Evolutionary conservation across 2,888 invertebrate genomes (phyloP).

Genomic region (Zhengitettix transpicula): DNA sequence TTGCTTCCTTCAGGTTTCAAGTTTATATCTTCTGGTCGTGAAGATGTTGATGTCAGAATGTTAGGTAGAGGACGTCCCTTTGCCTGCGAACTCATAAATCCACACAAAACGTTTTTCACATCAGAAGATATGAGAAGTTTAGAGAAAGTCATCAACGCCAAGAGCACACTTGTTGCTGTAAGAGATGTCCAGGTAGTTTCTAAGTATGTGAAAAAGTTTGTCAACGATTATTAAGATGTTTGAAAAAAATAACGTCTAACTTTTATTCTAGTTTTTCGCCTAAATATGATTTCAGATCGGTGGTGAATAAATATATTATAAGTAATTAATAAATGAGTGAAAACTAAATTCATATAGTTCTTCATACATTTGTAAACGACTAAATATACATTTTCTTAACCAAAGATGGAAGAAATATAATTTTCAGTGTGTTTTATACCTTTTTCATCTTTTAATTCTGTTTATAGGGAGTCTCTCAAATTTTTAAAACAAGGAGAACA

Average conservation of each 20-base stretch:
- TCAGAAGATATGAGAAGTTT: conserved; percentile 33
- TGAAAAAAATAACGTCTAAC: too few species aligned
- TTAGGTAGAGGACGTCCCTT: conserved; percentile 86
- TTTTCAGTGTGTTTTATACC: too few species aligned
- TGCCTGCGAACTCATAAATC: conserved; percentile 66
- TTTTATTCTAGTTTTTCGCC: too few species aligned
- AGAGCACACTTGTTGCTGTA: conserved; percentile 33
- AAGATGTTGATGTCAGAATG: conserved; percentile 94
- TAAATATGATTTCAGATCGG: too few species aligned
- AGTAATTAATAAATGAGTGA: too few species aligned
- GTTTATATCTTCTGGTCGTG: conserved; percentile 83
- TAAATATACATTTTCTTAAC: too few species aligned
- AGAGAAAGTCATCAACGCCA: conserved; percentile 40
- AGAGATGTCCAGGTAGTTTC: conserved; percentile 46
- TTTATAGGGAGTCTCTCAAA: conserved; percentile 42
- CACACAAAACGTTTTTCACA: conserved; percentile 35
- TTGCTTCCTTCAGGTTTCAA: conserved; percentile 33
- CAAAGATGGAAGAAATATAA: too few species aligned
- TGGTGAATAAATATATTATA: too few species aligned
- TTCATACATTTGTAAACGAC: too few species aligned
- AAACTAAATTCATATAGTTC: too few species aligned
- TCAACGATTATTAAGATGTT: too few species aligned
- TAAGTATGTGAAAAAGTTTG: conserved; percentile 25
- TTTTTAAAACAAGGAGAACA: conserved; percentile 75
- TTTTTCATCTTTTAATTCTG: neutral